Percentiles rank a stretch among this genome's conserved stretches.
Evolutionary conservation across 1,140 invertebrate genomes (phyloP).

Genomic region (Samia ricini): DNA sequence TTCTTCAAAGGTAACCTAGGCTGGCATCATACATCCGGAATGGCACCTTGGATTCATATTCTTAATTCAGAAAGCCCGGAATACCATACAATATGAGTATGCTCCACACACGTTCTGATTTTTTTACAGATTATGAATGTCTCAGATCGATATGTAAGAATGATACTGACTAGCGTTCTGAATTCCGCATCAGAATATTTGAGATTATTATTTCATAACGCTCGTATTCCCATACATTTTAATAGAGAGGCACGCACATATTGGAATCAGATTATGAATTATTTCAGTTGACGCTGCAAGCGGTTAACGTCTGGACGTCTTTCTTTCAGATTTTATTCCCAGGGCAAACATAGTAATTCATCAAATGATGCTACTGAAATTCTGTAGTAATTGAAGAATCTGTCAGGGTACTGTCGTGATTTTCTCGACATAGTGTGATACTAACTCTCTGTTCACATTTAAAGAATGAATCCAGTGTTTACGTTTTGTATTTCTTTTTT

Average conservation of each 20-base stretch:
- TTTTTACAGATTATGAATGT: too few species aligned
- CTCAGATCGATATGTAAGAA: too few species aligned
- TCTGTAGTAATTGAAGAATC: background rate
- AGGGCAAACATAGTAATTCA: background rate
- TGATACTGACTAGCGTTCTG: constrained; percentile 3
- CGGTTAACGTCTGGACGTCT: too few species aligned
- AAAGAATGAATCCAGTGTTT: background rate
- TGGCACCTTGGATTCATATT: background rate
- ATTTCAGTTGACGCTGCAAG: background rate
- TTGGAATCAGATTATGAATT: too few species aligned
- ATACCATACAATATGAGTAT: background rate
- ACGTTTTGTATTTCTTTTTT: background rate
- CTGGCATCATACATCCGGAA: background rate
- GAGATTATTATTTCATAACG: background rate
- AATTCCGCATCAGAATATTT: constrained; percentile 6
- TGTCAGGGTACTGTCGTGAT: background rate
- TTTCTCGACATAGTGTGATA: too few species aligned
- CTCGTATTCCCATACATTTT: background rate
- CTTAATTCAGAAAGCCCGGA: background rate
- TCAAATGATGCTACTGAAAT: background rate
- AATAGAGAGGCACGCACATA: background rate
- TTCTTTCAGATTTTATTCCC: too few species aligned
- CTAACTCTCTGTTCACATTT: background rate
- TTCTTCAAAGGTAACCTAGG: constrained; percentile 78
- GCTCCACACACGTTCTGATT: background rate